Conservation (phyloP, 2,113 vertebrate species). For the Rissa tridactyla region DNA sequence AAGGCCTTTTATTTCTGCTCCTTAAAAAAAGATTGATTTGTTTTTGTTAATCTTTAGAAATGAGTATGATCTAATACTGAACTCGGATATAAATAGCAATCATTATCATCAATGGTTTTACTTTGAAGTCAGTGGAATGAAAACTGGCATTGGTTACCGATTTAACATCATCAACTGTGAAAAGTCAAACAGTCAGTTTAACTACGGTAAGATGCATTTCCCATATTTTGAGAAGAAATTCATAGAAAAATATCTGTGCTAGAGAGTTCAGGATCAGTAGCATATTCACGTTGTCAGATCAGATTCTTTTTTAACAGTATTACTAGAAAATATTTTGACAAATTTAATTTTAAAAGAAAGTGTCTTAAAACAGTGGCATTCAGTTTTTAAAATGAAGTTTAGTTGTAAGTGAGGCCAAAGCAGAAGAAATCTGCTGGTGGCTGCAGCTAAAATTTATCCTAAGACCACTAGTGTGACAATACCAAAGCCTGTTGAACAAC, state of each 20-base stretch:
- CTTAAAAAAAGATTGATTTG: slow-evolving; percentile 14
- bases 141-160: slow-evolving; percentile 83
- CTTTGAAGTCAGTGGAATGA: slow-evolving; percentile 98
- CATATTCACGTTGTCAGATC: not conserved
- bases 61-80: slow-evolving; percentile 96
- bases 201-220: slow-evolving; percentile 86
- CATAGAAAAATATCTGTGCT: not conserved
- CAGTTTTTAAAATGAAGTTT: not conserved
- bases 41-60: slow-evolving; percentile 77
- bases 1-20: not conserved
- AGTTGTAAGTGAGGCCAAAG: not conserved
- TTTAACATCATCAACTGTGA: slow-evolving; percentile 99
- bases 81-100: slow-evolving; percentile 99
- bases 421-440: not conserved
- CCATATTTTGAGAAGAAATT: not conserved
- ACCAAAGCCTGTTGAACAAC: not conserved
- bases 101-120: slow-evolving; percentile 99
- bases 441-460: not conserved
- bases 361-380: not conserved
- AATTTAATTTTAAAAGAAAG: not conserved
- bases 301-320: not conserved
- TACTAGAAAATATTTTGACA: not conserved
- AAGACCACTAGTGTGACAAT: not conserved
- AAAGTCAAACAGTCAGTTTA: slow-evolving; percentile 99
- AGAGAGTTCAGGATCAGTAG: not conserved